Evolutionary conservation across 2,113 vertebrate species (phyloP).

Genomic region (Rhagologus leucostigma): DNA sequence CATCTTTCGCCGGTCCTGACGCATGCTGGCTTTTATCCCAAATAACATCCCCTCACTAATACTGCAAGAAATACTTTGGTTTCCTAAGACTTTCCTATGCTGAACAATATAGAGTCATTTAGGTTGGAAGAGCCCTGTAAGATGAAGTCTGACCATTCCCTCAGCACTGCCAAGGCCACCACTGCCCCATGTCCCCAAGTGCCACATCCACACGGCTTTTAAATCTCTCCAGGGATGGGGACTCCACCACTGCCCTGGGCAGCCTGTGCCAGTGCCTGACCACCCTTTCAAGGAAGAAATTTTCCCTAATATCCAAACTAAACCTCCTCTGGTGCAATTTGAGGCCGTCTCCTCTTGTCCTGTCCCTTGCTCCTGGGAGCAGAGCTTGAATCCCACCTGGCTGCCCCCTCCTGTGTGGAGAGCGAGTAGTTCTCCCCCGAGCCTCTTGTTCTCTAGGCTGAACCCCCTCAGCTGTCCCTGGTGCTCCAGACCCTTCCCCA

Average conservation of each 20-base stretch:
- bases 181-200: background rate
- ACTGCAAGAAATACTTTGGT: background rate
- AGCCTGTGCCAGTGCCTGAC: background rate
- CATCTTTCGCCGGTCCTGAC: rapidly evolving
- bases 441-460: background rate
- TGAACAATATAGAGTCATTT: background rate
- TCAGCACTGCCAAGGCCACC: background rate
- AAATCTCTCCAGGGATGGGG: background rate
- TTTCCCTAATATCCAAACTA: background rate
- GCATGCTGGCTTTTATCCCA: background rate
- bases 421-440: background rate
- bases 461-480: background rate
- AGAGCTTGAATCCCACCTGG: background rate
- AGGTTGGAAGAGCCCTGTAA: background rate
- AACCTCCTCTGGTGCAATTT: background rate
- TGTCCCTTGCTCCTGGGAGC: background rate
- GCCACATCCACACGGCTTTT: rapidly evolving
- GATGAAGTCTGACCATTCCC: background rate
- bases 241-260: background rate
- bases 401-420: background rate
- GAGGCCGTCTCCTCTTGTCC: rapidly evolving
- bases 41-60: background rate
- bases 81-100: background rate
- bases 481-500: background rate
- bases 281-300: background rate